These are phyloP conservation scores for Blennius ocellaris DNA, from an alignment of 2,113 vertebrate genomes.

Conservation along the genomic window DNA sequence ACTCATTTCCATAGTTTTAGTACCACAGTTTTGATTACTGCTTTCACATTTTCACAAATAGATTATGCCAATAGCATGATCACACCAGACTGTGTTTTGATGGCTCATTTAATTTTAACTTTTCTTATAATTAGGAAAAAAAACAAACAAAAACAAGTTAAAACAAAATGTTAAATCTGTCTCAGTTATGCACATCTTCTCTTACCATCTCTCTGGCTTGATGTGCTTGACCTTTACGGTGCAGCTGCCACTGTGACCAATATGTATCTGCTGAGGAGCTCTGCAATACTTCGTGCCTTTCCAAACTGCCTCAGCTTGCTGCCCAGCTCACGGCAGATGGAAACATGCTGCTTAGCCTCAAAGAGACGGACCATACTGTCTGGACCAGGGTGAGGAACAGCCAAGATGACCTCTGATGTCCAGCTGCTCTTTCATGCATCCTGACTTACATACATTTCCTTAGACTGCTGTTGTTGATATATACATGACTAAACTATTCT, in stretches of 20 bases:
- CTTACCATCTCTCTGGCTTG: slow-evolving; percentile 4
- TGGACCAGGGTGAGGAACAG: slow-evolving; percentile 61
- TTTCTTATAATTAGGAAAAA: too few species aligned
- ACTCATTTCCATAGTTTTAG: too few species aligned
- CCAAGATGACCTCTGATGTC: slow-evolving; percentile 17
- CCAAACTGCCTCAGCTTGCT: slow-evolving; percentile 83
- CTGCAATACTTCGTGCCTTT: slow-evolving; percentile 87
- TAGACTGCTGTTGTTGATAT: background rate
- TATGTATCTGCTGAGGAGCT: slow-evolving; percentile 91
- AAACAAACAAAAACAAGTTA: too few species aligned
- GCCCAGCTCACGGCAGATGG: slow-evolving; percentile 78
- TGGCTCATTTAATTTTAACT: too few species aligned
- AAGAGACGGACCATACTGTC: slow-evolving; percentile 66
- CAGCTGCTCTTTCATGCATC: slow-evolving; percentile 1
- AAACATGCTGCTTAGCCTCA: slow-evolving; percentile 82
- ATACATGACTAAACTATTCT: background rate
- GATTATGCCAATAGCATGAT: too few species aligned
- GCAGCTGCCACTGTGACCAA: slow-evolving; percentile 88
- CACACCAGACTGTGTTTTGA: too few species aligned
- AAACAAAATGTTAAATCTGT: background rate
- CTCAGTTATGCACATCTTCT: background rate
- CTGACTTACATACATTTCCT: slow-evolving; percentile 2
- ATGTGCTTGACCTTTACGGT: slow-evolving; percentile 7
- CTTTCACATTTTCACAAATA: too few species aligned
- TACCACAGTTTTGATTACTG: too few species aligned